Conservation (phyloP, 2,888 invertebrate species). For the Agrochola macilenta region DNA sequence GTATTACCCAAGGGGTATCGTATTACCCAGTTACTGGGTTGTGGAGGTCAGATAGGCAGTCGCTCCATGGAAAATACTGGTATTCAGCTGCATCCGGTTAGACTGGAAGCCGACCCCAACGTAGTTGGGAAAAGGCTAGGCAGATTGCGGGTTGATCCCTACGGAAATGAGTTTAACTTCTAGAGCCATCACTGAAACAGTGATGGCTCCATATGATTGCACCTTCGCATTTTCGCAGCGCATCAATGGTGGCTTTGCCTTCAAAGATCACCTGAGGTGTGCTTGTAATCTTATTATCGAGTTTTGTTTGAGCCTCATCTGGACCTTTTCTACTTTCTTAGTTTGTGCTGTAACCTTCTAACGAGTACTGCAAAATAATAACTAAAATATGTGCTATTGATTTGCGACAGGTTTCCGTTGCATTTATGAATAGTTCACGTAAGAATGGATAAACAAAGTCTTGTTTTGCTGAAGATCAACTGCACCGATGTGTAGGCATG, state of each 20-base stretch:
- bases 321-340: conserved; percentile 21
- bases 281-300: background rate
- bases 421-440: conserved; percentile 28
- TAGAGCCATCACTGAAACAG: no score
- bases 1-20: no score
- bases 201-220: no score
- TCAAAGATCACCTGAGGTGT: background rate
- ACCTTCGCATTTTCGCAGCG: background rate
- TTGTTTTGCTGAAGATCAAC: background rate
- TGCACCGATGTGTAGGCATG: conserved; percentile 7
- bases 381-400: conserved; percentile 49
- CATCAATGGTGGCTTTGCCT: background rate
- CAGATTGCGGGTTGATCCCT: no score
- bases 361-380: conserved; percentile 41
- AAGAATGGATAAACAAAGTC: conserved; percentile 24
- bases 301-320: background rate
- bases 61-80: no score
- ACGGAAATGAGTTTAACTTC: no score
- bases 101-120: no score
- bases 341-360: conserved; percentile 44
- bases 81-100: no score
- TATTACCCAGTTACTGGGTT: no score
- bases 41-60: no score
- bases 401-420: conserved; percentile 52
- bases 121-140: no score